Evolutionary conservation across 2,888 invertebrate genomes (phyloP).

Genomic region (Sinotaia quadrata): DNA sequence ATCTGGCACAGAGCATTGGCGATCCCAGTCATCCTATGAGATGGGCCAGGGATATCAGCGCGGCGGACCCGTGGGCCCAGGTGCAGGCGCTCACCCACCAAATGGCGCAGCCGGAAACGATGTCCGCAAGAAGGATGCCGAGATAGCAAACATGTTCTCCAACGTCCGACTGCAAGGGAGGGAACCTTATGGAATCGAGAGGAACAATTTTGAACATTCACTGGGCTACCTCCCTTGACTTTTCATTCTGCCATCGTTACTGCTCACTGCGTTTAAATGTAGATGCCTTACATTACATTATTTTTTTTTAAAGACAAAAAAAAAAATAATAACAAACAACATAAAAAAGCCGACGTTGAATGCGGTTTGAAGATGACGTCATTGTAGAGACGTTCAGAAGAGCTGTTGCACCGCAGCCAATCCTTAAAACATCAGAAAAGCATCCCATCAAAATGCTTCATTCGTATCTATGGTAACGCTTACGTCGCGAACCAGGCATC

Average conservation of each 20-base stretch:
- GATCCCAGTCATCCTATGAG: slow-evolving; percentile 15
- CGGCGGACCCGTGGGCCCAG: background rate
- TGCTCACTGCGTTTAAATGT: background rate
- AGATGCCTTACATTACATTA: background rate
- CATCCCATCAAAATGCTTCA: no score
- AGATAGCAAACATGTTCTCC: slow-evolving; percentile 57
- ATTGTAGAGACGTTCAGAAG: no score
- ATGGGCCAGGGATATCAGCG: slow-evolving; percentile 7
- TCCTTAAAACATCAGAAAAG: no score
- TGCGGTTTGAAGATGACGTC: no score
- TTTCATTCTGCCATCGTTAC: background rate
- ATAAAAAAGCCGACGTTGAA: no score
- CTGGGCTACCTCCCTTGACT: slow-evolving; percentile 63
- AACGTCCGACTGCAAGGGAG: slow-evolving; percentile 35
- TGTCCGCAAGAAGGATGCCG: slow-evolving; percentile 46
- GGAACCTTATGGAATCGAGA: slow-evolving; percentile 26
- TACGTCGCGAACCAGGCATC: no score
- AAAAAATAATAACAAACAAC: no score
- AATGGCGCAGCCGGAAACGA: slow-evolving; percentile 23
- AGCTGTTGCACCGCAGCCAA: no score
- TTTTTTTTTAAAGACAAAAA: no score
- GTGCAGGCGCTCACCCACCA: slow-evolving; percentile 9
- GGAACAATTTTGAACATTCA: slow-evolving; percentile 56
- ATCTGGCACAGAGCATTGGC: slow-evolving; percentile 3
- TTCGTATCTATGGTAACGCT: no score